Percentiles rank a stretch among this genome's conserved stretches.
Conservation (phyloP, 2,888 invertebrate species). For the Campoletis raptor region DNA sequence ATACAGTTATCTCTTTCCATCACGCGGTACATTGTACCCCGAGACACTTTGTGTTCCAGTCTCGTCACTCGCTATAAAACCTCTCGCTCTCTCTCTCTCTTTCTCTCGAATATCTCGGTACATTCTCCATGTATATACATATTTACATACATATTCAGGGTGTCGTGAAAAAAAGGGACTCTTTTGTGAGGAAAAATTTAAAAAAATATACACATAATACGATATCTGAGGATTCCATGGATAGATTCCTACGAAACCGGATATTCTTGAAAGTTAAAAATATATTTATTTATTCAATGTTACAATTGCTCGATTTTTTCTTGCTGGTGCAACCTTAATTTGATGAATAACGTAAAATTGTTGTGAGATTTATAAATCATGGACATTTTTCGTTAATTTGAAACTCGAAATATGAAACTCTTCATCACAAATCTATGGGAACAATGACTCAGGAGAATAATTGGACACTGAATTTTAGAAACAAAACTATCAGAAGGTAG, state of each 20-base stretch:
- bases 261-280: background rate
- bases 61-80: constrained; percentile 48
- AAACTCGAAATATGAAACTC: background rate
- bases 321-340: background rate
- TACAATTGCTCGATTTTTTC: background rate
- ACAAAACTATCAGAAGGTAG: too few species aligned
- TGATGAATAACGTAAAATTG: background rate
- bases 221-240: constrained; percentile 5
- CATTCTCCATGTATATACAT: constrained; percentile 49
- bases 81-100: constrained; percentile 5
- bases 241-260: constrained; percentile 7
- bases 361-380: background rate
- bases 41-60: constrained; percentile 63
- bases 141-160: constrained; percentile 55
- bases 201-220: constrained; percentile 8
- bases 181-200: background rate
- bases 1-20: constrained; percentile 25
- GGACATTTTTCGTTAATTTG: background rate
- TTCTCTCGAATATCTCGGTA: constrained; percentile 47
- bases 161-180: constrained; percentile 25
- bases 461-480: background rate
- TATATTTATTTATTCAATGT: background rate
- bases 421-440: background rate
- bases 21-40: constrained; percentile 41
- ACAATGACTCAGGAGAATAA: background rate